Conservation (phyloP, 2,888 invertebrate genomes). For the Microplitis deprimator region DNA sequence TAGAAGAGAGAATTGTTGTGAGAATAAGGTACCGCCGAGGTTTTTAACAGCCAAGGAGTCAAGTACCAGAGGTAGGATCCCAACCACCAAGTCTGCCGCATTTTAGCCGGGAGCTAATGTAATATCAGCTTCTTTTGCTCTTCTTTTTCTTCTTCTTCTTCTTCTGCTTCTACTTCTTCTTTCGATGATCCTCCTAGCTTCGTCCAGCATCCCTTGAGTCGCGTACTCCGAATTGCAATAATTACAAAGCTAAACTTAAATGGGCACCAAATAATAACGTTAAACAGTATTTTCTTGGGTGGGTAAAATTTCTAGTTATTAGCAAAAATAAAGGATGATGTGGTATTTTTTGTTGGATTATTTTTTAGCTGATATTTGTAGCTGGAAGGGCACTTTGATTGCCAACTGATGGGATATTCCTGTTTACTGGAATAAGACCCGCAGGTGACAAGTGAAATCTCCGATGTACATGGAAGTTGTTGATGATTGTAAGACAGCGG, state of each 20-base stretch:
- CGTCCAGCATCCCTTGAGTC: conserved; percentile 23
- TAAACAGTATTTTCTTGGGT: not conserved
- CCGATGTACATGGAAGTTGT: not conserved
- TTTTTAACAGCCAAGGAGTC: conserved; percentile 40
- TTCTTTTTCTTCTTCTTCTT: not conserved
- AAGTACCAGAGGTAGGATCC: conserved; percentile 37
- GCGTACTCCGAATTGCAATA: conserved; percentile 17
- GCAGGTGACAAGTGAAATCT: conserved; percentile 20
- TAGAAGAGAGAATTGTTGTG: conserved; percentile 1
- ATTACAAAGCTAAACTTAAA: conserved; percentile 31
- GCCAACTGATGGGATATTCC: not conserved
- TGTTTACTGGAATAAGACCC: not conserved
- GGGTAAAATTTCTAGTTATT: not conserved
- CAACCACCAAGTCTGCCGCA: conserved; percentile 37
- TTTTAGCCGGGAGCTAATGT: conserved; percentile 41
- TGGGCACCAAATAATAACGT: not conserved
- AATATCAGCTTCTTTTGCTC: conserved; percentile 15
- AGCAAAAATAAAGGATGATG: not conserved
- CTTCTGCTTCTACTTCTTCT: not conserved
- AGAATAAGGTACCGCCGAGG: not conserved
- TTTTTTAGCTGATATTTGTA: not conserved
- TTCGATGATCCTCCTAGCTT: conserved; percentile 29
- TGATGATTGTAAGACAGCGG: conserved; percentile 27
- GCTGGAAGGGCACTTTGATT: not conserved
- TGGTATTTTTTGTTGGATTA: not conserved